Evolutionary conservation across 2,888 invertebrate species (phyloP).

Genomic region (Euphydryas editha): DNA sequence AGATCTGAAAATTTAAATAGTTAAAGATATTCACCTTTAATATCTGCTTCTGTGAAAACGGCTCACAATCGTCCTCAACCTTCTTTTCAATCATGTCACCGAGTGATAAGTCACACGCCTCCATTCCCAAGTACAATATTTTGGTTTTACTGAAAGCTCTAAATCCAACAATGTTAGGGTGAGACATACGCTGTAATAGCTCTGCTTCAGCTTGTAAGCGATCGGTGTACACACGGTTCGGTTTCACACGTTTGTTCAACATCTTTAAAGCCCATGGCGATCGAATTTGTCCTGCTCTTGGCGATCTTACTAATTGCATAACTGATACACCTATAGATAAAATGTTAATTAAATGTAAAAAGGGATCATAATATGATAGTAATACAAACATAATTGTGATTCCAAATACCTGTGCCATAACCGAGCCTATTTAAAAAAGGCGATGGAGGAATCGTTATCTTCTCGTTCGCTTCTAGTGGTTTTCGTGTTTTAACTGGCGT

Average conservation of each 20-base stretch:
- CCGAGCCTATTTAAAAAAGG: conserved; percentile 89
- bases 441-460: conserved; percentile 86
- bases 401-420: conserved; percentile 87
- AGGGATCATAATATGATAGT: background rate
- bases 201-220: conserved; percentile 89
- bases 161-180: conserved; percentile 94
- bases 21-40: conserved; percentile 70
- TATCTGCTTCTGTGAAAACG: conserved; percentile 85
- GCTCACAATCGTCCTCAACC: conserved; percentile 80
- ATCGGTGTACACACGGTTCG: conserved; percentile 71
- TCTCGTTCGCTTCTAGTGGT: conserved; percentile 52
- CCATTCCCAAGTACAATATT: conserved; percentile 89
- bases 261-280: conserved; percentile 95
- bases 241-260: conserved; percentile 81
- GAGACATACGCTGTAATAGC: conserved; percentile 86
- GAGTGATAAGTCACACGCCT: conserved; percentile 88
- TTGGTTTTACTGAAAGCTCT: conserved; percentile 79
- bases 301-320: conserved; percentile 89
- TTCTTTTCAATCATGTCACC: conserved; percentile 89
- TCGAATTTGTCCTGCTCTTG: conserved; percentile 85
- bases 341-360: background rate
- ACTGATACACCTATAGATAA: conserved; percentile 87
- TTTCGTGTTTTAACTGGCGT: conserved; percentile 72
- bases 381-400: background rate
- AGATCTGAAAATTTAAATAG: background rate